Evolutionary conservation across 2,797 vertebrate species (phyloP), one percentile per base, ranked within the genome.

Genomic region (Ctenochaetus hawaiiensis): DNA sequence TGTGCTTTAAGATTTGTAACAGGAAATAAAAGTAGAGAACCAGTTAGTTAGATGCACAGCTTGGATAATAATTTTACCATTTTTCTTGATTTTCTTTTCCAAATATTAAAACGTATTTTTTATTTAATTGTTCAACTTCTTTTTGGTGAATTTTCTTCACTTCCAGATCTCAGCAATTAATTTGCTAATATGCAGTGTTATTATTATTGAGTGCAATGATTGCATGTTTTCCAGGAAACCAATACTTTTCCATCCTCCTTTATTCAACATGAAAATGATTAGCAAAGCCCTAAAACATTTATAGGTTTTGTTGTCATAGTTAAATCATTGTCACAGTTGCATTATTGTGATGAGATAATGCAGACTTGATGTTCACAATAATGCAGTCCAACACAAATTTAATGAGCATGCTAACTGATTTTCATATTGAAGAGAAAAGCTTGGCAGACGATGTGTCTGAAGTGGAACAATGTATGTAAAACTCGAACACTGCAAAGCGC

Each of bases 351-450:
- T 34, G 13, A 44, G 17, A 1, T 20, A 48, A 48, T 5, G 20
- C 41, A 57, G 20, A 67, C 41, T 61, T 1, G 16, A 54, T 62
- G 17, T 41, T 41, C 13, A 48, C 20, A 44, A 23, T 34, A 53
- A n/a, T 49, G 47, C 43, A 43, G 63, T 61, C 53, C 41, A 37
- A 63, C 43, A 39, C n/a, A 57, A 8, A 17, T 56, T 65, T 30
- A 3, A 49, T 49, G 9, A 51, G 39, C 22, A 26, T 5, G 3
- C 34, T 67, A 44, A 41, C 43, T 58, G 16, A 30, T 73, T 57
- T 64, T 23, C 43, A 23, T 37, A 14, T 20, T 39, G n/a, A 13
- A 47, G 18, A n/a, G 26, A 26, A 16, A 41, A 57, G 1, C 45
- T 5, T 9, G 5, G 14, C 56, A 62, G 49, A 64, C 43, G 16